A percentile compares a stretch with the other conserved stretches of the same genome.
phyloP scores from a whole-genome alignment of 1,140 invertebrate species.

The Lasioglossum albipes region DNA sequence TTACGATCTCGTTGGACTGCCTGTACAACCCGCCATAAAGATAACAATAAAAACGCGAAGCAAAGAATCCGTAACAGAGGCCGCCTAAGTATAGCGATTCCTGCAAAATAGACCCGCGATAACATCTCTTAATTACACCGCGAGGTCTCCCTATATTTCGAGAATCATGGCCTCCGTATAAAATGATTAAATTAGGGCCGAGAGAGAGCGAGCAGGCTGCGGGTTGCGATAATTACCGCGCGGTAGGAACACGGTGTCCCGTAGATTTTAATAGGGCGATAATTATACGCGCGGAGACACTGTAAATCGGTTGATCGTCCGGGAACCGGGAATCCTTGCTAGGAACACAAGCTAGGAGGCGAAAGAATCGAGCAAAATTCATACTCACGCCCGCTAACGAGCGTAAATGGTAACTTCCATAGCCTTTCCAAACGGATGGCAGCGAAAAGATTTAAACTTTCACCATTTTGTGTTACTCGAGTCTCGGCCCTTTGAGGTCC shows the following conservation, averaged over 20 bases:
- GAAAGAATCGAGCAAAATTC: slow-evolving; percentile 32
- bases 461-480: too few relatives aligned
- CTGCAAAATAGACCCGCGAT: too few relatives aligned
- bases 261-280: slow-evolving; percentile 34
- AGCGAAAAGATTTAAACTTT: too few relatives aligned
- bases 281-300: slow-evolving; percentile 42
- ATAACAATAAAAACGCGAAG: too few relatives aligned
- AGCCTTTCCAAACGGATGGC: background rate
- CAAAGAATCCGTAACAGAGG: too few relatives aligned
- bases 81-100: too few relatives aligned
- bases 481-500: too few relatives aligned
- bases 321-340: slow-evolving; percentile 25
- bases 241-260: slow-evolving; percentile 28
- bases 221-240: slow-evolving; percentile 49
- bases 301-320: slow-evolving; percentile 49
- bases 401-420: slow-evolving; percentile 16
- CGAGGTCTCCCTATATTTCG: slow-evolving; percentile 34
- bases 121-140: slow-evolving; percentile 24
- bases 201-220: background rate
- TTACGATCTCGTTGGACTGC: too few relatives aligned
- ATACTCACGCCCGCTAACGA: slow-evolving; percentile 40
- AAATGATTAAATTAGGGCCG: slow-evolving; percentile 13
- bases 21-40: too few relatives aligned
- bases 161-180: slow-evolving; percentile 21
- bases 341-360: background rate